Evolutionary conservation across 2,113 vertebrate species (phyloP), one percentile per base, ranked within the genome.

Genomic region (Catagonus wagneri): DNA sequence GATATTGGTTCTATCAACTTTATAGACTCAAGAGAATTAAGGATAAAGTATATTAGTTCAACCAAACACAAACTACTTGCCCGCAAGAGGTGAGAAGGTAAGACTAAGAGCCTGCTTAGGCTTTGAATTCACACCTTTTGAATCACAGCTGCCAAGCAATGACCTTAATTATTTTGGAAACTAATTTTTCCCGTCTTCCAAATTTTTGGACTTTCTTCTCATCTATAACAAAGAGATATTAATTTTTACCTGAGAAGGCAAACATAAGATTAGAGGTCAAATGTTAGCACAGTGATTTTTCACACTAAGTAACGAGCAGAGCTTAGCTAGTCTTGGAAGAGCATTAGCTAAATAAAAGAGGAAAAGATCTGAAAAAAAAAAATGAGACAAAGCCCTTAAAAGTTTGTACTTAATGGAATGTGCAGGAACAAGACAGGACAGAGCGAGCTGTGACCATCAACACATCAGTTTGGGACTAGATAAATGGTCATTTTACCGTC

Each of bases 161-260:
- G 36, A 56, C 44, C 9, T 88, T 56, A 44, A 76, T 56, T 36
- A 93, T 54, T 54, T 76, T 36, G 20, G 23, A 78, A 17, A 0
- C 54, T 84, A 44, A 27, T 88, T 84, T 80, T 93, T 87, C 52
- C 65, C 50, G 54, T 88, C 44, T 58, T 63, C n/a, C 69, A 65
- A 69, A 34, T 84, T 25, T 75, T 54, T 39, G 34, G 20, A 29
- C 13, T 8, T 3, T 61, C 11, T 66, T 81, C 25, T 80, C 34
- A 44, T 65, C 58, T 61, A 13, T 44, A 56, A 22, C 25, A 50
- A 2, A 23, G 4, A 61, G 19, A 89, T 32, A 96, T 88, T 54
- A 85, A 25, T 54, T 66, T 80, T 93, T 75, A 17, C 36, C 61
- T 66, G 60, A 36, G 34, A 69, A 29, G 14, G 12, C 39, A 79